Evolutionary conservation across 2,797 vertebrate genomes (phyloP), one percentile per base, ranked within the genome.

Genomic region (Poeciliopsis gracilis): DNA sequence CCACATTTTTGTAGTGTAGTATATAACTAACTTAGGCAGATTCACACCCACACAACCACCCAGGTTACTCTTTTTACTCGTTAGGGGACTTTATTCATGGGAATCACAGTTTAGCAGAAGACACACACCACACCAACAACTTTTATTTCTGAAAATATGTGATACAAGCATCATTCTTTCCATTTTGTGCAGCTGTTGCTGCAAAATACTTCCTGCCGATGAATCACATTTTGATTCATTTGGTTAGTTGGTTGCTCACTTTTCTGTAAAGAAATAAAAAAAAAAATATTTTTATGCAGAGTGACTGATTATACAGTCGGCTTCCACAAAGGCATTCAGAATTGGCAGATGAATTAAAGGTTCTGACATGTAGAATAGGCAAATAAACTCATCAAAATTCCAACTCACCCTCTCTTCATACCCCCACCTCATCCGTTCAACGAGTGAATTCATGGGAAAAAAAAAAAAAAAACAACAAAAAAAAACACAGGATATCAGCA

Each of bases 361-460:
- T 87, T 91, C 82, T 87, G 87, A 90, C 90, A 82, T 85, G 92
- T 76, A 28, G 79, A 69, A 84, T 89, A 92, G 90, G 89, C 85
- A 92, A 93, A 93, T 93, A 86, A 82, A 91, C 87, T 87, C 73
- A 87, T 93, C 90, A 91, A 90, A 93, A 93, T 77, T 87, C 89
- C 77, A 80, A 81, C 78, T 78, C 77, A 36, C 47, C 55, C 77
- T 76, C 57, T 49, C 38, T 74, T 69, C 59, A 73, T 78, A 51
- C 78, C 55, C 41, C 20, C 66, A 70, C 67, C 41, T n/a, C n/a
- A 73, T 77, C 20, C 46, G 20, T 75, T 79, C 72, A 61, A 20
- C 38, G 76, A 77, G 80, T 83, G 73, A 72, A 85, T 86, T 82
- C 76, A 43, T 53, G 75, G 59, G 70, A 36, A 67, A 84, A 89